Conservation (phyloP, 2,113 vertebrate genomes). For the Otocyon megalotis region DNA sequence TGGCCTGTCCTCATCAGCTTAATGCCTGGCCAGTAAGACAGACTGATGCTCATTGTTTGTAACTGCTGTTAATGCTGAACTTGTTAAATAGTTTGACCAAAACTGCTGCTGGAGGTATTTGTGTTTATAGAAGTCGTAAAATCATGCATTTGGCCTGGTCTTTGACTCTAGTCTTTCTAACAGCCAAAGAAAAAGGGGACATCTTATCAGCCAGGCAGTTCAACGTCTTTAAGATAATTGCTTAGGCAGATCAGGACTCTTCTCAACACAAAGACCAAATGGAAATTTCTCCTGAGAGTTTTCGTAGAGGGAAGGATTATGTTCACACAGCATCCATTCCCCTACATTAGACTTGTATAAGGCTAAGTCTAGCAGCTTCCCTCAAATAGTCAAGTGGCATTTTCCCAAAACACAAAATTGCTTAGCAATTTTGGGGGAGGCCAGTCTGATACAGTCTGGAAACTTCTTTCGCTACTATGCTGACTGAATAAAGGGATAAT, state of each 20-base stretch:
- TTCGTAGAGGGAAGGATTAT: background rate
- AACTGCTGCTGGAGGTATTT: background rate
- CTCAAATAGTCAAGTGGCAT: background rate
- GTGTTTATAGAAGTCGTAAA: background rate
- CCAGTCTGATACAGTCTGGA: background rate
- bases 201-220: background rate
- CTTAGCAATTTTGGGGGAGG: background rate
- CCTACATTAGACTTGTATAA: background rate
- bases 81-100: background rate
- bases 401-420: background rate
- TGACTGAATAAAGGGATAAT: background rate
- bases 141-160: background rate
- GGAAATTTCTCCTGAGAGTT: background rate
- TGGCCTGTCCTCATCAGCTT: background rate
- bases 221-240: background rate
- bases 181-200: background rate
- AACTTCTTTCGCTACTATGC: background rate
- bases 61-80: background rate
- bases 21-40: background rate
- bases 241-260: background rate
- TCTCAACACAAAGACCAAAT: background rate
- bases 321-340: background rate
- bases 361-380: background rate
- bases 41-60: background rate
- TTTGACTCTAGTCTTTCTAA: background rate